Percentiles rank a stretch among this genome's conserved stretches.
Conservation (phyloP, 1,140 invertebrate species). For the Nasonia longicornis region DNA sequence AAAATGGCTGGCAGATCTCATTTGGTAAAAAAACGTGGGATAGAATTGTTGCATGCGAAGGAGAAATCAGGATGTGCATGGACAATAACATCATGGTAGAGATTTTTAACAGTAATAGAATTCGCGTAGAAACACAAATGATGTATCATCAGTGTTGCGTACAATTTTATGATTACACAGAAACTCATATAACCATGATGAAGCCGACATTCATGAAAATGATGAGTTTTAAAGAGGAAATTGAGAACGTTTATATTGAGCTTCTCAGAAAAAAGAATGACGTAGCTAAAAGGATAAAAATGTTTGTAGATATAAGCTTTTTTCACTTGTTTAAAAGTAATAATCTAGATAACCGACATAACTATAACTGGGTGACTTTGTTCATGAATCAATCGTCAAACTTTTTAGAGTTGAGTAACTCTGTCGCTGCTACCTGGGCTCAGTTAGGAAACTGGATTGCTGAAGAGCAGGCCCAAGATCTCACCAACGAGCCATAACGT, state of each 20-base stretch:
- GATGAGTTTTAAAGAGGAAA: neutral
- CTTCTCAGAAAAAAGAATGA: neutral
- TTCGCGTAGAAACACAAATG: neutral
- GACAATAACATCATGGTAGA: neutral
- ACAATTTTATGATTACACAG: neutral
- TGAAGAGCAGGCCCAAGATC: neutral
- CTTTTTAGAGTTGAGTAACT: slow-evolving; percentile 1
- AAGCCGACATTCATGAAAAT: neutral
- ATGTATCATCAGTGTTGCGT: neutral
- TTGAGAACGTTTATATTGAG: neutral
- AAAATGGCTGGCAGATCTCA: neutral
- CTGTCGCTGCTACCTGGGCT: neutral
- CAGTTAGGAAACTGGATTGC: neutral
- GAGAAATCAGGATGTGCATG: neutral
- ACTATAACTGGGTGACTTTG: neutral
- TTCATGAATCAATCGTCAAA: neutral
- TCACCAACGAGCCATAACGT: too few species aligned
- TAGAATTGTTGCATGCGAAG: neutral
- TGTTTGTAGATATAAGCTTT: slow-evolving; percentile 5
- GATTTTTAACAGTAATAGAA: neutral
- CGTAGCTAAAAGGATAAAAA: slow-evolving; percentile 5
- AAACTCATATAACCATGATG: neutral
- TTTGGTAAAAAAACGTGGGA: slow-evolving; percentile 5
- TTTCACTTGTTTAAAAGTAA: slow-evolving; percentile 8
- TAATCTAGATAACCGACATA: slow-evolving; percentile 8